Percentiles rank a stretch among this genome's conserved stretches.
These are phyloP conservation scores for Altica lythri DNA, from an alignment of 2,888 invertebrate species.

Conservation along the genomic window DNA sequence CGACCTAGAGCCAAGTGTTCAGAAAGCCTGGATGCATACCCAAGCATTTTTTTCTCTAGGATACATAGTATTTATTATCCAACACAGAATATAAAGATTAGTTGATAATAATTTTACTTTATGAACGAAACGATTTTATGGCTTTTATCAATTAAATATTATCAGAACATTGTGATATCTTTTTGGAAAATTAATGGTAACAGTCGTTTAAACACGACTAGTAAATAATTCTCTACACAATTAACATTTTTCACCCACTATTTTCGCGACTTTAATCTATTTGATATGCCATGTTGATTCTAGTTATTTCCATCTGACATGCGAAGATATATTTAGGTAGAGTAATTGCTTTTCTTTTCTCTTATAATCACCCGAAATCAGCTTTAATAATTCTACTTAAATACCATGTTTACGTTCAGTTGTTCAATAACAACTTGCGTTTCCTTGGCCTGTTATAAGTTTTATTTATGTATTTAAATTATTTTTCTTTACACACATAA, in stretches of 20 bases:
- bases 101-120: too few relatives aligned
- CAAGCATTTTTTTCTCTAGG: too few relatives aligned
- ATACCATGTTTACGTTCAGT: constrained; percentile 1
- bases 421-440: too few relatives aligned
- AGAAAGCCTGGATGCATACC: too few relatives aligned
- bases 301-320: constrained; percentile 16
- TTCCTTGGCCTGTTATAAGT: too few relatives aligned
- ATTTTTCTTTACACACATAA: too few relatives aligned
- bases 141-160: too few relatives aligned
- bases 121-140: too few relatives aligned
- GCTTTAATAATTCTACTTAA: constrained; percentile 2
- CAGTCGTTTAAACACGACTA: neutral
- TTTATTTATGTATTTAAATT: too few relatives aligned
- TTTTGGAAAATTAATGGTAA: constrained; percentile 7
- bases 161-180: constrained; percentile 5
- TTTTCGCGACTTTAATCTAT: constrained; percentile 13
- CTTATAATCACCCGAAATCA: constrained; percentile 1
- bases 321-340: constrained; percentile 19
- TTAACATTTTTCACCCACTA: constrained; percentile 14
- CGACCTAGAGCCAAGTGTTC: too few relatives aligned
- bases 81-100: too few relatives aligned
- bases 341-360: constrained; percentile 13
- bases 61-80: too few relatives aligned
- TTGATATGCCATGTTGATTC: constrained; percentile 23
- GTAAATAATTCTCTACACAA: constrained; percentile 12